A percentile compares a stretch with the other conserved stretches of the same genome.
These are phyloP conservation scores for Probosciger aterrimus DNA, from an alignment of 2,113 vertebrate species.

Conservation along the genomic window DNA sequence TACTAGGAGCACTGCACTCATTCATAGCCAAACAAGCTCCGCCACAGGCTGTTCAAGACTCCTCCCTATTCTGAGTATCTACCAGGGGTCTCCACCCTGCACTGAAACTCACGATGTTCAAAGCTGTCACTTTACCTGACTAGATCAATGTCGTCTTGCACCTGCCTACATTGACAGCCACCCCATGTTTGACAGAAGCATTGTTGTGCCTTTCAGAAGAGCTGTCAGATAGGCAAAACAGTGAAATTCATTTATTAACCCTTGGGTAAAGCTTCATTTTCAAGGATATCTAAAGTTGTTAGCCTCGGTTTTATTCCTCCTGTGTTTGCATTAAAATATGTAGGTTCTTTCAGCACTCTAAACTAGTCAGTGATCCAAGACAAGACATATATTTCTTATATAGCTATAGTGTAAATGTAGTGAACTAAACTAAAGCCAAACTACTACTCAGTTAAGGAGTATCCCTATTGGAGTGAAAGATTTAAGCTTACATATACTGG, in stretches of 20 bases:
- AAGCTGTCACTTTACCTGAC: neutral
- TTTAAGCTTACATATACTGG: neutral
- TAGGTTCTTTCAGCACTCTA: neutral
- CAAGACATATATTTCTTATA: neutral
- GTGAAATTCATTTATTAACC: neutral
- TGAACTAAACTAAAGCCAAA: neutral
- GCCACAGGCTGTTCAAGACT: neutral
- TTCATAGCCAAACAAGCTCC: rapidly evolving
- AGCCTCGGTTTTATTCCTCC: neutral
- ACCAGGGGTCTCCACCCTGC: neutral
- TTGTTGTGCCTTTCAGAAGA: neutral
- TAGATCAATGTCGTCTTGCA: neutral
- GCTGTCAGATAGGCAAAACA: neutral
- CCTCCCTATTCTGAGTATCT: neutral
- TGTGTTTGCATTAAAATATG: neutral
- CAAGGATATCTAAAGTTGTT: neutral
- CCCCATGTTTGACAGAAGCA: neutral
- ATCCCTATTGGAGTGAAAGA: neutral
- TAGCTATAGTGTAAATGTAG: neutral
- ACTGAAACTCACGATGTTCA: neutral
- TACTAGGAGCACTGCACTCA: neutral
- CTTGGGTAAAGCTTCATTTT: neutral
- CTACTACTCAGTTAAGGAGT: neutral
- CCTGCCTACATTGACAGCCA: neutral
- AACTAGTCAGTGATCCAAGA: neutral